Base-by-base conservation (phyloP, 1,140 invertebrate species). In the Saccostrea cuccullata region DNA sequence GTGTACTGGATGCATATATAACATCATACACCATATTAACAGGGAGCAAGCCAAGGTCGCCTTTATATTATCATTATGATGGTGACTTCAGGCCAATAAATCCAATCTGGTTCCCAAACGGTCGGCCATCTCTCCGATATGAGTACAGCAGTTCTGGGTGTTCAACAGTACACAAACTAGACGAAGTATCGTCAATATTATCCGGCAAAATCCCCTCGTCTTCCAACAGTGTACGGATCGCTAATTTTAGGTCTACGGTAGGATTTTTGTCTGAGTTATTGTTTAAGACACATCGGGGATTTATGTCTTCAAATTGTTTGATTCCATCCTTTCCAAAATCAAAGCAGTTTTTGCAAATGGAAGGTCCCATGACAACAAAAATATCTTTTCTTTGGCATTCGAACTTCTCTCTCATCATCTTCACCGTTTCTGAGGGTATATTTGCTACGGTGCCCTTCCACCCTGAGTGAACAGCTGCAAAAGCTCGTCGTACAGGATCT, bases 31-130 rank as follows among this genome's bases (percentile, higher is more conserved):
- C n/a, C n/a, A n/a, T n/a, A n/a, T n/a, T n/a, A n/a, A n/a, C n/a
- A n/a, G n/a, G n/a, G n/a, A n/a, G n/a, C n/a, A n/a, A n/a, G n/a
- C n/a, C n/a, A n/a, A n/a, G n/a, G 30, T 36, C 30, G 2, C 30
- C 2, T 36, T 36, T 36, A 36, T 64, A 64, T 64, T n/a, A 20
- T 36, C 30, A 36, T 36, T 36, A 36, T 0, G 58, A 64, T 64
- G 17, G 23, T 55, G 30, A 87, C 60, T 56, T 86, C 12, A 92
- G 87, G 17, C 88, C 88, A 47, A 91, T 90, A 77, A 90, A 92
- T 8, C 92, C 92, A 85, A 92, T 85, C 82, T 92, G 92, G 73
- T 92, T 92, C 17, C 92, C 92, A 82, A 92, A 92, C 9, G 92
- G 92, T 77, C 85, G 64, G 11, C 89, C 87, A 47, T 92, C 91